phyloP scores from a whole-genome alignment of 2,797 vertebrate genomes.

The Poeciliopsis turneri region DNA sequence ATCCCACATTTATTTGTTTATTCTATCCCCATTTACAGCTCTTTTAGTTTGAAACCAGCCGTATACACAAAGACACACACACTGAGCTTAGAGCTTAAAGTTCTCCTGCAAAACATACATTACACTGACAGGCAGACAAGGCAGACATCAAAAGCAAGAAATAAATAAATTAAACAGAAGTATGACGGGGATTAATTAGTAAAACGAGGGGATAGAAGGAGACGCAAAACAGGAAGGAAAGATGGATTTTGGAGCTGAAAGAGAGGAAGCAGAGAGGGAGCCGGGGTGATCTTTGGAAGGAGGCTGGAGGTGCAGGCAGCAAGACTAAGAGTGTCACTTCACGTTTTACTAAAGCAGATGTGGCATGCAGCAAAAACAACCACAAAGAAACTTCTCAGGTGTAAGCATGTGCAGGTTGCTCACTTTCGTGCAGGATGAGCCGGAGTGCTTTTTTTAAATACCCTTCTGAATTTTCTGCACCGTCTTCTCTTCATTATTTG shows the following conservation, averaged over 20 bases:
- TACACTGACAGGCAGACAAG: constrained; percentile 64
- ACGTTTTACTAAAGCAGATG: constrained; percentile 29
- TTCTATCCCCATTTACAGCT: constrained; percentile 30
- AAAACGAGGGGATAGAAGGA: constrained; percentile 62
- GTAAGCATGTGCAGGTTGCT: constrained; percentile 12
- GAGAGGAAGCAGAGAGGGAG: constrained; percentile 70
- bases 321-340: constrained; percentile 25
- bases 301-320: constrained; percentile 62
- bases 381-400: constrained; percentile 12
- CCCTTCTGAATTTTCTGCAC: constrained; percentile 47
- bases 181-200: constrained; percentile 75
- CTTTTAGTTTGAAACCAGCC: constrained; percentile 36
- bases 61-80: constrained; percentile 8
- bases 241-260: constrained; percentile 26
- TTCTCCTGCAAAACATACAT: constrained; percentile 54
- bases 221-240: constrained; percentile 79
- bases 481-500: constrained; percentile 79
- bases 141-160: constrained; percentile 73
- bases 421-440: neutral
- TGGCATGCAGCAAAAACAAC: constrained; percentile 11
- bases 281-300: constrained; percentile 29
- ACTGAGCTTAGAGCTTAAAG: constrained; percentile 20
- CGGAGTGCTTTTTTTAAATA: constrained; percentile 22
- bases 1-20: constrained; percentile 52
- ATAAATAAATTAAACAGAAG: constrained; percentile 73